Evolutionary conservation across 1,140 invertebrate species (phyloP).

Genomic region (Zaprionus davidi): DNA sequence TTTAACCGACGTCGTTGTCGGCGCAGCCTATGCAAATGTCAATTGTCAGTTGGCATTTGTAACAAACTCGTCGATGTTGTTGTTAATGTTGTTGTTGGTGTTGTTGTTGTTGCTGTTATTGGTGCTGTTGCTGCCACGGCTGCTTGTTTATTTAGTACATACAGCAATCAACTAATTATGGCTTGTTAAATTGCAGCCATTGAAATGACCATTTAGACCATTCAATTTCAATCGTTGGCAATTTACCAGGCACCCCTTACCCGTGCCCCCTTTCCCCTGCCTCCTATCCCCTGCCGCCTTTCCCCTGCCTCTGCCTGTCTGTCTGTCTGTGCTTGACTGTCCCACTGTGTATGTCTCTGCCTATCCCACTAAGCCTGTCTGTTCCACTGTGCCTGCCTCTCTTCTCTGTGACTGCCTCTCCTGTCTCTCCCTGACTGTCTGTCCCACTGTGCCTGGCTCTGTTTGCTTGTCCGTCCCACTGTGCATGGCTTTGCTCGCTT

Average conservation of each 20-base stretch:
- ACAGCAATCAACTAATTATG: constrained; percentile 81
- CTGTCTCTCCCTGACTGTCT: neutral
- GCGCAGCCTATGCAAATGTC: constrained; percentile 68
- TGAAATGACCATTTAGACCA: constrained; percentile 82
- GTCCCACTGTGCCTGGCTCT: neutral
- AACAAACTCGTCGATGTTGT: constrained; percentile 51
- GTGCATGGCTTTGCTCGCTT: neutral
- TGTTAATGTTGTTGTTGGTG: constrained; percentile 6
- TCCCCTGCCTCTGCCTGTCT: neutral
- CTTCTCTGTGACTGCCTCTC: constrained; percentile 10
- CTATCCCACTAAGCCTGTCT: neutral
- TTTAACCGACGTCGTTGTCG: constrained; percentile 58
- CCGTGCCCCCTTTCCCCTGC: neutral
- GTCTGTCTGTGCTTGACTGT: neutral
- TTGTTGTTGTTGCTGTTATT: no score
- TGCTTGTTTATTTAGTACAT: constrained; percentile 70
- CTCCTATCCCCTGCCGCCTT: neutral
- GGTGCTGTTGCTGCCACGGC: constrained; percentile 3
- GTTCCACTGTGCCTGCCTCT: constrained; percentile 8
- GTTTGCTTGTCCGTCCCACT: no score
- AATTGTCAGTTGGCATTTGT: constrained; percentile 70
- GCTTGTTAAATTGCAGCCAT: constrained; percentile 83
- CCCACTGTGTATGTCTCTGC: neutral
- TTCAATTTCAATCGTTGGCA: constrained; percentile 78
- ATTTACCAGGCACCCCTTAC: constrained; percentile 31